These are phyloP conservation scores for Melieria omissa DNA, from an alignment of 2,888 invertebrate species.

Conservation along the genomic window DNA sequence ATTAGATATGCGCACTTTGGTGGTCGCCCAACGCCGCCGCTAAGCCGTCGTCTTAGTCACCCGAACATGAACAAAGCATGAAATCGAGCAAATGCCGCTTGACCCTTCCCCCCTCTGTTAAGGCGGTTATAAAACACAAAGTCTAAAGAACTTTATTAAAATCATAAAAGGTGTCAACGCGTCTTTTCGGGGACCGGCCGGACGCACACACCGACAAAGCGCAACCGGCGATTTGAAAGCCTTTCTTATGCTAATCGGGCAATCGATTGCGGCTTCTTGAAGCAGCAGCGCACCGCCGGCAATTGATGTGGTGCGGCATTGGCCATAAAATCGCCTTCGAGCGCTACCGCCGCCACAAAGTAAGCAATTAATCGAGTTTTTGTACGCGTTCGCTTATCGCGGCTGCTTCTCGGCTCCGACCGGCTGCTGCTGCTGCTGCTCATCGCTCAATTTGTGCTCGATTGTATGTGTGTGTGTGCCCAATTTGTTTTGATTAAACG, in stretches of 20 bases:
- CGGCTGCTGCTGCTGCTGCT: neutral
- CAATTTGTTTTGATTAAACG: conserved; percentile 25
- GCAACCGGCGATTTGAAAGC: conserved; percentile 1
- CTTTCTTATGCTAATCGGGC: conserved; percentile 22
- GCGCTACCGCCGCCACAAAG: conserved; percentile 22
- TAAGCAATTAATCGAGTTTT: conserved; percentile 18
- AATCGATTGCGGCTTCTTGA: conserved; percentile 15
- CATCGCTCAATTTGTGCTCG: neutral
- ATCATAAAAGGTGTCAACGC: conserved; percentile 60
- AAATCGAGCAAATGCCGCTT: conserved; percentile 5
- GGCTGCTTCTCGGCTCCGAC: neutral
- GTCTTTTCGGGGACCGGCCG: conserved; percentile 17
- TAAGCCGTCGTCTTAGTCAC: conserved; percentile 5
- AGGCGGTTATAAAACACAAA: conserved; percentile 1
- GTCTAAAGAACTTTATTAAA: conserved; percentile 43
- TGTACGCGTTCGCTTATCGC: too few relatives aligned
- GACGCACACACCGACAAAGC: neutral
- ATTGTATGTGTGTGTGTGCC: neutral
- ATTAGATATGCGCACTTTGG: conserved; percentile 22
- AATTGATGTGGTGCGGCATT: neutral
- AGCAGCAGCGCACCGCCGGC: too few relatives aligned
- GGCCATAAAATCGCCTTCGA: neutral
- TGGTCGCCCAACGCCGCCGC: conserved; percentile 15
- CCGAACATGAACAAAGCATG: conserved; percentile 10
- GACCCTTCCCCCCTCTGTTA: conserved; percentile 14